Conservation (phyloP, 1,140 invertebrate species). For the Eriocheir sinensis region DNA sequence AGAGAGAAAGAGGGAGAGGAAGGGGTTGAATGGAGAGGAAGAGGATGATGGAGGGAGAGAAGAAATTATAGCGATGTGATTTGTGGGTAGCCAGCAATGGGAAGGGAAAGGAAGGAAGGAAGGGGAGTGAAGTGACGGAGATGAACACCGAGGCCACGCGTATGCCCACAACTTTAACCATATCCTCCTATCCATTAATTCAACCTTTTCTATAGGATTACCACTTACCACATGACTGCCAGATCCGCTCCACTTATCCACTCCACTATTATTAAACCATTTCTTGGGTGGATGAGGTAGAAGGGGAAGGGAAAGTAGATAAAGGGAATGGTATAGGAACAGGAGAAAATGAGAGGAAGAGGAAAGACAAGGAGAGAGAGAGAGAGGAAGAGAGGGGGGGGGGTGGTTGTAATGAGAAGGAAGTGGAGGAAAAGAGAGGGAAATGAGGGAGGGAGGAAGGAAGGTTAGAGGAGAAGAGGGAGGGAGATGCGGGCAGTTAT, state of each 20-base stretch:
- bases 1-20: background rate
- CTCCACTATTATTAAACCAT: background rate
- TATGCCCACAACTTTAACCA: background rate
- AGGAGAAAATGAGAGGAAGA: slow-evolving; percentile 13
- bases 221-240: background rate
- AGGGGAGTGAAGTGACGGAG: background rate
- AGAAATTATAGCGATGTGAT: background rate
- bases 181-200: background rate
- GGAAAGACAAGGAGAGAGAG: background rate
- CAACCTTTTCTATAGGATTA: background rate
- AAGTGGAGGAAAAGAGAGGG: background rate
- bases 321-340: background rate
- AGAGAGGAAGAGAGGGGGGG: background rate
- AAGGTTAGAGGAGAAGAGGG: background rate
- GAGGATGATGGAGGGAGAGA: background rate
- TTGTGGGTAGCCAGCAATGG: background rate
- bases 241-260: background rate
- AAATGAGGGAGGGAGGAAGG: background rate
- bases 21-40: background rate
- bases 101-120: background rate
- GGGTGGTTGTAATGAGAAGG: background rate
- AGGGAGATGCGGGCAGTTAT: no score
- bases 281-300: background rate
- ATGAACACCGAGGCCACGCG: no score
- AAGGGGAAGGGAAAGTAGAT: background rate